Percentiles rank a stretch among this genome's conserved stretches.
Conservation (phyloP, 2,113 vertebrate genomes). For the Xiphophorus maculatus region DNA sequence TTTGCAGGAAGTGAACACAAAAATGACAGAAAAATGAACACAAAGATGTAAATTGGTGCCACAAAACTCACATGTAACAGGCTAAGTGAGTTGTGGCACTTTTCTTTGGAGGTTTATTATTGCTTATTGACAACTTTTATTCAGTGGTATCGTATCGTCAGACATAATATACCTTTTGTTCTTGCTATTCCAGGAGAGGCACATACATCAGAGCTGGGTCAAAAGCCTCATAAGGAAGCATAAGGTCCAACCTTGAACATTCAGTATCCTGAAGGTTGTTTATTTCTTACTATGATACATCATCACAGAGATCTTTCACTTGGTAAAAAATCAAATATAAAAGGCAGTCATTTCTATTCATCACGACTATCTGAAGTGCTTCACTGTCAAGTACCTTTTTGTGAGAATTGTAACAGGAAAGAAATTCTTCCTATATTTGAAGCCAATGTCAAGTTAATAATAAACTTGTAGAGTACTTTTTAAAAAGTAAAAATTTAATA, state of each 20-base stretch:
- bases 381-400: no score
- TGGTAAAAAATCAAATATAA: neutral
- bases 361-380: no score
- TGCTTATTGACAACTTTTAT: neutral
- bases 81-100: neutral
- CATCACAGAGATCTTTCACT: neutral
- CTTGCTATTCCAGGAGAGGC: neutral
- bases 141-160: neutral
- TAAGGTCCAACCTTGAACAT: no score
- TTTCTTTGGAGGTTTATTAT: neutral
- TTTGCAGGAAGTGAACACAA: neutral
- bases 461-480: neutral
- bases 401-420: neutral
- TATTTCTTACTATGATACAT: neutral
- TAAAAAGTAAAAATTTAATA: neutral
- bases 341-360: neutral
- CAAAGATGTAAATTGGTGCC: neutral
- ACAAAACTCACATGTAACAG: neutral
- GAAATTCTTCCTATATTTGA: neutral
- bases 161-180: neutral
- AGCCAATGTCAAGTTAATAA: neutral
- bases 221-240: neutral
- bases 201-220: neutral
- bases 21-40: neutral
- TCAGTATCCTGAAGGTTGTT: neutral